phyloP scores from a whole-genome alignment of 1,140 invertebrate species.

The Drosophila fuyamai region DNA sequence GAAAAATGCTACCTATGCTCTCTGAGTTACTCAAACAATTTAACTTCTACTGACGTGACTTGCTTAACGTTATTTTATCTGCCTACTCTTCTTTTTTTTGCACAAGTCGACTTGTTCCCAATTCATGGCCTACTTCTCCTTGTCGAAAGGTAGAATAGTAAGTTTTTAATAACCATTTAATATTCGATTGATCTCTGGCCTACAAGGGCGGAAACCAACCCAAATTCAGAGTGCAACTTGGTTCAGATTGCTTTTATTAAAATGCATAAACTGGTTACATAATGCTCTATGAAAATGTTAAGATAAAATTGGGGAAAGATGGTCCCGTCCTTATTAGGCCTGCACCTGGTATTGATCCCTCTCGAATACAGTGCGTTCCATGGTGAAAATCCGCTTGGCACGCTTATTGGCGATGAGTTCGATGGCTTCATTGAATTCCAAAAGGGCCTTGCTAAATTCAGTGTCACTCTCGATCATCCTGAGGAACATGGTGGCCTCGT shows the following conservation, averaged over 20 bases:
- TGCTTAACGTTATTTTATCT: not conserved
- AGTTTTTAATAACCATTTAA: too few species aligned
- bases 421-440: conserved; percentile 23
- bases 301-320: not conserved
- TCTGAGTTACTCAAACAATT: not conserved
- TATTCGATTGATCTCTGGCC: too few species aligned
- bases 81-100: not conserved
- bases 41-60: not conserved
- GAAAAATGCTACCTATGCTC: not conserved
- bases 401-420: conserved; percentile 6
- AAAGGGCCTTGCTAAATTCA: conserved; percentile 21
- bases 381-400: conserved; percentile 5
- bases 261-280: not conserved
- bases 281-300: conserved; percentile 3
- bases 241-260: conserved; percentile 1
- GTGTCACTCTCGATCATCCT: conserved; percentile 15
- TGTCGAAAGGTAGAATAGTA: too few species aligned
- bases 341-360: too few species aligned
- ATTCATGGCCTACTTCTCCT: too few species aligned
- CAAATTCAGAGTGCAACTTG: too few species aligned
- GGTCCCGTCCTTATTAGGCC: not conserved
- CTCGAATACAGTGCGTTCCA: conserved; percentile 36
- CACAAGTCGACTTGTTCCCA: too few species aligned
- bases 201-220: too few species aligned
- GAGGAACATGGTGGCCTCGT: conserved; percentile 20